phyloP scores from a whole-genome alignment of 2,888 invertebrate species.

The Tipula confusa region DNA sequence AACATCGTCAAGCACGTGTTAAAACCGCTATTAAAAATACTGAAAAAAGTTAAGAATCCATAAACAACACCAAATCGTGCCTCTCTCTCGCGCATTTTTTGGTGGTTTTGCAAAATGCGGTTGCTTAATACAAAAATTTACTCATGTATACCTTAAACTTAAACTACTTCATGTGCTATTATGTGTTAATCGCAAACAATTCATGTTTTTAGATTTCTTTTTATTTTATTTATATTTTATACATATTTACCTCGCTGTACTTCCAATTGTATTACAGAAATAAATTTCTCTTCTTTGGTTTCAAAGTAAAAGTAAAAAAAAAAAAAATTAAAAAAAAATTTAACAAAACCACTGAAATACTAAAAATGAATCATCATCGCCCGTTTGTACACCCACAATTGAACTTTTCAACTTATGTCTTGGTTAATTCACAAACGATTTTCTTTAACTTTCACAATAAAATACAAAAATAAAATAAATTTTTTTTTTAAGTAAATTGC shows the following conservation, averaged over 20 bases:
- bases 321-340: no score
- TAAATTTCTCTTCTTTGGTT: constrained; percentile 12
- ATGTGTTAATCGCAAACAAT: not conserved
- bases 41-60: no score
- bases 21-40: no score
- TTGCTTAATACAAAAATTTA: not conserved
- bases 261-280: not conserved
- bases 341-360: not conserved
- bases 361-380: not conserved
- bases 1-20: no score
- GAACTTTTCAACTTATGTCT: constrained; percentile 20
- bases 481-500: constrained; percentile 8
- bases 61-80: no score
- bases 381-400: not conserved
- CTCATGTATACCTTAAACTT: no score
- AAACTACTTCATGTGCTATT: not conserved
- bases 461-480: not conserved
- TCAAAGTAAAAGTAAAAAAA: not conserved
- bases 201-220: constrained; percentile 3
- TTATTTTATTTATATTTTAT: not conserved
- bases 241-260: not conserved
- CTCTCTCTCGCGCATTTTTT: no score
- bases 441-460: constrained; percentile 20
- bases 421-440: not conserved
- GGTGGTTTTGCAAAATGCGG: no score